Percentiles rank a stretch among this genome's conserved stretches.
These are phyloP conservation scores for Hemitrygon akajei DNA, from an alignment of 2,797 vertebrate genomes.

Conservation along the genomic window DNA sequence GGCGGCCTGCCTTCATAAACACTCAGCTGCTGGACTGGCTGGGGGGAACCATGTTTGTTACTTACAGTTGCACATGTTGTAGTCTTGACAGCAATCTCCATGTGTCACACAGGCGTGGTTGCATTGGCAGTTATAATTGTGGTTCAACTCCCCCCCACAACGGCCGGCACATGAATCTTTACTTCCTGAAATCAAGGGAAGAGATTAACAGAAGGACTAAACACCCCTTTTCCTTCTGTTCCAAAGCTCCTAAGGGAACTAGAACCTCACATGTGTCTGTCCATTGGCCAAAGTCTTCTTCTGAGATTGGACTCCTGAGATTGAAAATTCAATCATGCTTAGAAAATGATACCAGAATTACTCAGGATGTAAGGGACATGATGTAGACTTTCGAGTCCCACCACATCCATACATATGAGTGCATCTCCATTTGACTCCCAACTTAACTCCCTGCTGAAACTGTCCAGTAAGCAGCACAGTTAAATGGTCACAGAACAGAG, in stretches of 20 bases:
- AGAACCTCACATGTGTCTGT: background rate
- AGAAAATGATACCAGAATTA: background rate
- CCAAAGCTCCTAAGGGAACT: background rate
- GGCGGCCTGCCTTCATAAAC: background rate
- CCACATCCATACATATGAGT: too few species aligned
- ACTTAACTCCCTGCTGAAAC: too few species aligned
- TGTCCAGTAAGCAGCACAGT: too few species aligned
- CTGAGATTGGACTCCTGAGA: background rate
- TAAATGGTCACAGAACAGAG: too few species aligned
- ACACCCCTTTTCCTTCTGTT: background rate
- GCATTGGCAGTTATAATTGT: constrained; percentile 19
- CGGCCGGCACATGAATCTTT: background rate
- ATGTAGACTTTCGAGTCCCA: too few species aligned
- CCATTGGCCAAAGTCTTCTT: background rate
- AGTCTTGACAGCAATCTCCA: background rate
- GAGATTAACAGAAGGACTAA: background rate
- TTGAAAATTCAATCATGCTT: background rate
- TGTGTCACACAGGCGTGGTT: background rate
- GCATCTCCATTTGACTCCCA: too few species aligned
- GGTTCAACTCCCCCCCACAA: background rate
- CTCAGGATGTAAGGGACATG: too few species aligned
- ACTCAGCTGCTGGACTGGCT: background rate
- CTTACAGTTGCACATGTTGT: background rate
- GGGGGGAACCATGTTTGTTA: background rate
- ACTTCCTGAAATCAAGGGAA: background rate